Conservation (phyloP, 1,140 invertebrate species). For the Habropoda laboriosa region DNA sequence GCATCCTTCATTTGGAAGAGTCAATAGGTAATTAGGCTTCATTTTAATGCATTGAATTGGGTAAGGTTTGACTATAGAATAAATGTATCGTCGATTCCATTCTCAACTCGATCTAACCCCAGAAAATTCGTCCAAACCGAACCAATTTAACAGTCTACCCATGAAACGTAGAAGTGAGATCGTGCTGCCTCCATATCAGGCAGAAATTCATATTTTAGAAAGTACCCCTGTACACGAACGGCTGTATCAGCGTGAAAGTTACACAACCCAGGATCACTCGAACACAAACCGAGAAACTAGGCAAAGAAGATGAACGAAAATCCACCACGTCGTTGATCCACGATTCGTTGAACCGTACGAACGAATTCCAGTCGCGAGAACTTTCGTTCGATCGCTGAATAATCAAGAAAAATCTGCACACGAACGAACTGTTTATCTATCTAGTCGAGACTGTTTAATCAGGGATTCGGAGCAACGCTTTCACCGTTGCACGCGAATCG, state of each 20-base stretch:
- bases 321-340: neutral
- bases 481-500: neutral
- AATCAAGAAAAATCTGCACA: neutral
- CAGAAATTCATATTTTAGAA: conserved; percentile 37
- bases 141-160: neutral
- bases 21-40: too few species aligned
- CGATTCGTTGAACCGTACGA: too few species aligned
- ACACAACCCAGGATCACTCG: conserved; percentile 7
- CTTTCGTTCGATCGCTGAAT: neutral
- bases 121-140: too few species aligned
- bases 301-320: conserved; percentile 4
- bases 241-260: conserved; percentile 23
- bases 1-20: too few species aligned
- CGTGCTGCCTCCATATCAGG: neutral
- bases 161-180: too few species aligned
- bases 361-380: neutral
- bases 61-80: too few species aligned
- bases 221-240: neutral
- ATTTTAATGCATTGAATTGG: too few species aligned
- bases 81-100: too few species aligned
- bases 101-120: too few species aligned
- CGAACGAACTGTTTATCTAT: too few species aligned
- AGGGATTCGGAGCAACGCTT: neutral
- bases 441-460: neutral
- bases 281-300: neutral